Conservation (phyloP, 2,797 vertebrate species). For the Ctenopoma kingsleyae region DNA sequence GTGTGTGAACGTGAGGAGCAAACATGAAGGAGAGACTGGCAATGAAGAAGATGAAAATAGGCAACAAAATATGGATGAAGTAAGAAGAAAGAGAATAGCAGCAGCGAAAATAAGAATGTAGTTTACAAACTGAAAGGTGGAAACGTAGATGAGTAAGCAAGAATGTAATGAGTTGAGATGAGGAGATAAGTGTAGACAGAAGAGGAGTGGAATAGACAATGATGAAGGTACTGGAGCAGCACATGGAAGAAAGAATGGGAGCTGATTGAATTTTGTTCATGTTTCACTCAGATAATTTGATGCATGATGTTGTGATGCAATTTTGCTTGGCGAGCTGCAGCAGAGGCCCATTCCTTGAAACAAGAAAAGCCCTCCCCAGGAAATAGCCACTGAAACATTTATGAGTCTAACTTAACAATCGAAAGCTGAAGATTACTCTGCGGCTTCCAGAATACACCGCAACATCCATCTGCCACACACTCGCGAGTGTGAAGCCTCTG, state of each 20-base stretch:
- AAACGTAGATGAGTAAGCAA: not conserved
- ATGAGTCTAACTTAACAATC: conserved; percentile 32
- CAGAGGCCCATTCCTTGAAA: conserved; percentile 19
- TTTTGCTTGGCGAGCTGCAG: conserved; percentile 24
- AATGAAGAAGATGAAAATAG: not conserved
- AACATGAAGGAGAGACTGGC: not conserved
- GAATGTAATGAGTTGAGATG: not conserved
- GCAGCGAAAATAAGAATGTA: not conserved
- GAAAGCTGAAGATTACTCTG: conserved; percentile 13
- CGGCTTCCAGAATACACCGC: not conserved
- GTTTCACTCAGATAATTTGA: conserved; percentile 48
- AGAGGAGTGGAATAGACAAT: conserved; percentile 4
- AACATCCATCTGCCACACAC: conserved; percentile 29
- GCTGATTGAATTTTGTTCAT: conserved; percentile 36
- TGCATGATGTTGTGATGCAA: conserved; percentile 47
- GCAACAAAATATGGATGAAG: not conserved
- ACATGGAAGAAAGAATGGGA: not conserved
- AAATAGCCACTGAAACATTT: conserved; percentile 41
- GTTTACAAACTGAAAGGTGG: not conserved
- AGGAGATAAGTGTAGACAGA: not conserved
- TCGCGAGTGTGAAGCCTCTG: conserved; percentile 1
- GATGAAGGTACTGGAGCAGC: conserved; percentile 8
- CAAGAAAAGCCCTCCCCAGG: conserved; percentile 19
- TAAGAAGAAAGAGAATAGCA: not conserved
- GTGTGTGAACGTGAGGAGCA: not conserved